Percentiles rank a stretch among this genome's conserved stretches.
phyloP scores from a whole-genome alignment of 1,140 invertebrate species.

The Polypedilum pembai region DNA sequence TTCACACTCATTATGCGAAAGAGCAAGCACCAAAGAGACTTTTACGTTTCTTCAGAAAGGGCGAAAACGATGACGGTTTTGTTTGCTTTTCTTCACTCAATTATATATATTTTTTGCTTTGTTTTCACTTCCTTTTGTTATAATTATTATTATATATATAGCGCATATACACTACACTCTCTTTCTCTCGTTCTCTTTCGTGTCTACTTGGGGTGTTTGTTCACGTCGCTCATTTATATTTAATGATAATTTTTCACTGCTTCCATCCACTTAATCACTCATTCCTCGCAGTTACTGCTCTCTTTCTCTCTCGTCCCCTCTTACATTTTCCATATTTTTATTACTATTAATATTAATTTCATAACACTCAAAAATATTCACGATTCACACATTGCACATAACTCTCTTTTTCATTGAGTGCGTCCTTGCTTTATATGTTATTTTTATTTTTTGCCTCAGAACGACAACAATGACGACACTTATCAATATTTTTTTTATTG shows the following conservation, averaged over 20 bases:
- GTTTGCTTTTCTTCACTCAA: neutral
- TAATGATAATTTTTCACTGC: conserved; percentile 19
- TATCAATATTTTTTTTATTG: too few relatives aligned
- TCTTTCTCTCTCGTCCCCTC: neutral
- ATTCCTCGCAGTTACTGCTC: neutral
- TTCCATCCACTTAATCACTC: neutral
- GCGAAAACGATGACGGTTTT: neutral
- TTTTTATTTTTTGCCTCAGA: too few relatives aligned
- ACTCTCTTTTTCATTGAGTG: too few relatives aligned
- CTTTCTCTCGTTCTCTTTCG: neutral
- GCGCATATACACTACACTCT: neutral
- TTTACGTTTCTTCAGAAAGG: neutral
- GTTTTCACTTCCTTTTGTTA: neutral
- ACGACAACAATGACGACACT: too few relatives aligned
- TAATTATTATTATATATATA: conserved; percentile 8
- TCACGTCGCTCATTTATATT: conserved; percentile 11
- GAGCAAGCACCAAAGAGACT: neutral
- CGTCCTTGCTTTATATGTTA: too few relatives aligned
- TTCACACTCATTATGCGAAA: neutral
- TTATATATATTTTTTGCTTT: too few relatives aligned
- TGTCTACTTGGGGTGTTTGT: neutral
- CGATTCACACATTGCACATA: too few relatives aligned
- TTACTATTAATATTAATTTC: neutral
- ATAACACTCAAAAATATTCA: neutral
- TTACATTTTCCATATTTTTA: neutral